Base-by-base conservation (phyloP, 2,888 invertebrate genomes). In the Aplocera efformata region DNA sequence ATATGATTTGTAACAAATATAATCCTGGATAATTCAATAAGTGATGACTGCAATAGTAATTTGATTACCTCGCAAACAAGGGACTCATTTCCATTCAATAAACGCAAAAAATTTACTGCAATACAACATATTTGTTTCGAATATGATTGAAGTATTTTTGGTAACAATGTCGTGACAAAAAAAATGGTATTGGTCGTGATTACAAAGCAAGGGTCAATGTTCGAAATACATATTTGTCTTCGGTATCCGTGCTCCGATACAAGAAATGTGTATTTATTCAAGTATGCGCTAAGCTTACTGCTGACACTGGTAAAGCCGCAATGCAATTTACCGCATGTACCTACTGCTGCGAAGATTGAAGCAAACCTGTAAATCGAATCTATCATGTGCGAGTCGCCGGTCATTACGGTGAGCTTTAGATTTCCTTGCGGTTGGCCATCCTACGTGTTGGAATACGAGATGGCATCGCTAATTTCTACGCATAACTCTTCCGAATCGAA, bases 331-430 rank as follows among this genome's bases (percentile, higher is more conserved):
- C 72, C 53, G 58, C 62, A 68, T 65, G 58, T 62, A 64, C 71
- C 67, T 66, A 72, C 71, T 71, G 72, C 71, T 64, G 63, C 59
- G 65, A 65, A 68, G 73, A 82, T 84, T 79, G 75, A 75, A 78
- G 71, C 64, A 63, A 83, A 85, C 76, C 82, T 80, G 80, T 82
- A 85, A 84, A 85, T 78, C 72, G 73, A 79, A 85, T 81, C 76
- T 79, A 82, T 80, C 79, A 81, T 78, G 82, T 79, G 73, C 76
- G 62, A 67, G 63, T 66, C 64, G 67, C 74, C 66, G 29, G 71
- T 77, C 76, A 82, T 80, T 81, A 80, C 65, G 64, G 70, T 64
- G 62, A 64, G 66, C 63, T 61, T 64, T 64, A 65, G 66, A 77
- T 76, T 67, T 75, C 71, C 76, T 76, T 81, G 82, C 73, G 83